A percentile compares a stretch with the other conserved stretches of the same genome.
Conservation (phyloP, 1,140 invertebrate species). For the Camponotus floridanus region DNA sequence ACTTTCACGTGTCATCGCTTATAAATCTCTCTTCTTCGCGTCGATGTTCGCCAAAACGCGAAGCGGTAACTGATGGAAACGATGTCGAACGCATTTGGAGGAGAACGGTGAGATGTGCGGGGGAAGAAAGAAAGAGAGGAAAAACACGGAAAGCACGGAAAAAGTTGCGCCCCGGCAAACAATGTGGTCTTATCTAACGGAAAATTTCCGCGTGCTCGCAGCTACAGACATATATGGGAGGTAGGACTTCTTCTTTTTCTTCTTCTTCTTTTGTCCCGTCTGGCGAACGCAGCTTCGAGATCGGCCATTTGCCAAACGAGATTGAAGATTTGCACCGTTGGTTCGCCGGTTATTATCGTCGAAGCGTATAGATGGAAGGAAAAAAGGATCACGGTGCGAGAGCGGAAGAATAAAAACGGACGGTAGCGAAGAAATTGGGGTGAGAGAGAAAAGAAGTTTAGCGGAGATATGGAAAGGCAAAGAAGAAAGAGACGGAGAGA, state of each 20-base stretch:
- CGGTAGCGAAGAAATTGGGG: slow-evolving; percentile 7
- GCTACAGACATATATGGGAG: slow-evolving; percentile 32
- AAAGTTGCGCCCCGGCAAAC: slow-evolving; percentile 50
- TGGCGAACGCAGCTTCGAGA: slow-evolving; percentile 63
- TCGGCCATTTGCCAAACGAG: slow-evolving; percentile 78
- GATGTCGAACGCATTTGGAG: slow-evolving; percentile 30
- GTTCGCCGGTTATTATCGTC: slow-evolving; percentile 73
- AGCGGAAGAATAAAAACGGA: slow-evolving; percentile 22
- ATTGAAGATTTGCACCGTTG: slow-evolving; percentile 73
- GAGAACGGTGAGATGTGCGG: slow-evolving; percentile 18
- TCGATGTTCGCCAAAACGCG: not conserved
- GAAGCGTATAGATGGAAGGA: slow-evolving; percentile 67
- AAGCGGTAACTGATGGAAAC: not conserved
- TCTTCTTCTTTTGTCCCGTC: slow-evolving; percentile 67
- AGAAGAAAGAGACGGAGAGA: not conserved
- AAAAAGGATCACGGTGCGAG: slow-evolving; percentile 36
- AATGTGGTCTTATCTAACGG: slow-evolving; percentile 43
- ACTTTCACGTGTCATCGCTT: slow-evolving; percentile 63
- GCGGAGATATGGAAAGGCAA: slow-evolving; percentile 1
- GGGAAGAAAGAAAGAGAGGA: slow-evolving; percentile 30
- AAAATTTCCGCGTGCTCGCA: slow-evolving; percentile 55
- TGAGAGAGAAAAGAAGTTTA: slow-evolving; percentile 35
- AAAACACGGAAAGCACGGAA: not conserved
- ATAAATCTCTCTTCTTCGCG: slow-evolving; percentile 52
- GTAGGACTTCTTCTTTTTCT: slow-evolving; percentile 38